phyloP scores from a whole-genome alignment of 2,113 vertebrate genomes.

The Gallinago media region DNA sequence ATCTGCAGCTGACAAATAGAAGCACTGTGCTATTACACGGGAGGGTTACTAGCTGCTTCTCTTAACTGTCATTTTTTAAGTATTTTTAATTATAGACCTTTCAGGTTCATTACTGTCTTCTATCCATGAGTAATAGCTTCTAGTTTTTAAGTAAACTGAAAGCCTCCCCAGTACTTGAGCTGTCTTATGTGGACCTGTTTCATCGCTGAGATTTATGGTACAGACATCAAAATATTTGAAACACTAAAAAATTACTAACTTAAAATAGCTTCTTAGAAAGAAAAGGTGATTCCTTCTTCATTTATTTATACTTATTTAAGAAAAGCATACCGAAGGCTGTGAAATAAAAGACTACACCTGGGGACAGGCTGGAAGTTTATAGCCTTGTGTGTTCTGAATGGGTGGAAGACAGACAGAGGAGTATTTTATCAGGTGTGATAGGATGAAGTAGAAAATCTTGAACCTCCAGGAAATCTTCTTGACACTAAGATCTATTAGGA shows the following conservation, averaged over 20 bases:
- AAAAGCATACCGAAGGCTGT: neutral
- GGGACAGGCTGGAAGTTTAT: neutral
- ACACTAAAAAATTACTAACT: neutral
- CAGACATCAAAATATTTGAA: neutral
- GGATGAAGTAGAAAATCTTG: neutral
- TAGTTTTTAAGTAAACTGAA: neutral
- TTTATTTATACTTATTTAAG: neutral
- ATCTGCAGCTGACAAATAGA: neutral
- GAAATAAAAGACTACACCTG: neutral
- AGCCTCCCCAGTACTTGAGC: neutral
- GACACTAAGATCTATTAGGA: slow-evolving; percentile 59
- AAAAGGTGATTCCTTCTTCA: neutral
- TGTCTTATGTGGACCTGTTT: neutral
- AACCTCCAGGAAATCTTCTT: slow-evolving; percentile 54
- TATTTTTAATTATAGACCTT: neutral
- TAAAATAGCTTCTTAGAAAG: neutral
- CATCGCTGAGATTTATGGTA: neutral
- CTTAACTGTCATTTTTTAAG: neutral
- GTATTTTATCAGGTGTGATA: slow-evolving; percentile 32
- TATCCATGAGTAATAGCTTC: neutral
- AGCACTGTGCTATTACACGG: neutral
- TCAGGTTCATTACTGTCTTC: neutral
- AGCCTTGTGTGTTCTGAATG: neutral
- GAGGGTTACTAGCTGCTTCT: neutral
- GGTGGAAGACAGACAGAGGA: neutral